These are phyloP conservation scores for Tolypeutes matacus DNA, from an alignment of 2,797 vertebrate species.

Conservation along the genomic window DNA sequence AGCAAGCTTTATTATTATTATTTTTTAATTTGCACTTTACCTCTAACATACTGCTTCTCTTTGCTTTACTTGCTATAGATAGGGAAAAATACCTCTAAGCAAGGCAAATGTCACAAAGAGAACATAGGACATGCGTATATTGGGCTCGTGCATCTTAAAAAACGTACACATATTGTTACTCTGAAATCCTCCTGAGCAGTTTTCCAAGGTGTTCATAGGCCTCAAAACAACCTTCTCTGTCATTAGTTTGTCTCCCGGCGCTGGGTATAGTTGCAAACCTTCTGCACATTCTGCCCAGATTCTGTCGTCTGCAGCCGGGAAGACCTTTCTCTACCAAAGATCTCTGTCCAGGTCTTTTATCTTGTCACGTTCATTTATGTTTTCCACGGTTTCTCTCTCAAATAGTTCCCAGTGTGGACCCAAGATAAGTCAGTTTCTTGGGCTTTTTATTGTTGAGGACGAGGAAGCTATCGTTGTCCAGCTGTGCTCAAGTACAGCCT, in stretches of 20 bases:
- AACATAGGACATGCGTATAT: background rate
- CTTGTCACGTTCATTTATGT: constrained; percentile 6
- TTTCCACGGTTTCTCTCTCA: background rate
- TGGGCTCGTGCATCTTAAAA: background rate
- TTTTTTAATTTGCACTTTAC: background rate
- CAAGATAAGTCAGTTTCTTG: background rate
- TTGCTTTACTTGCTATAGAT: background rate
- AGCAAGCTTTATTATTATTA: background rate
- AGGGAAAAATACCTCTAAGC: background rate
- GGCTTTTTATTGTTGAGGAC: background rate
- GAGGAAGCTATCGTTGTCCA: background rate
- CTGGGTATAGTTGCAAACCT: background rate
- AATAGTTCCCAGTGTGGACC: background rate
- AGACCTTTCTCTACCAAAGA: background rate
- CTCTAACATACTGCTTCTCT: background rate
- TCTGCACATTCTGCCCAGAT: background rate
- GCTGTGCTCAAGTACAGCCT: background rate
- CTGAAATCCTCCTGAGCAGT: background rate
- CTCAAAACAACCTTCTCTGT: background rate
- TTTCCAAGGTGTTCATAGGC: background rate
- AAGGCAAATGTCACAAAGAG: background rate
- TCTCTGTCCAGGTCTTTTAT: background rate
- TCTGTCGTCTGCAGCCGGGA: background rate
- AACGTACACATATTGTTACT: background rate
- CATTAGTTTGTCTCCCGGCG: background rate